Percentiles rank a stretch among this genome's conserved stretches.
These are phyloP conservation scores for Hyaena hyaena DNA, from an alignment of 2,113 vertebrate genomes.

Conservation along the genomic window DNA sequence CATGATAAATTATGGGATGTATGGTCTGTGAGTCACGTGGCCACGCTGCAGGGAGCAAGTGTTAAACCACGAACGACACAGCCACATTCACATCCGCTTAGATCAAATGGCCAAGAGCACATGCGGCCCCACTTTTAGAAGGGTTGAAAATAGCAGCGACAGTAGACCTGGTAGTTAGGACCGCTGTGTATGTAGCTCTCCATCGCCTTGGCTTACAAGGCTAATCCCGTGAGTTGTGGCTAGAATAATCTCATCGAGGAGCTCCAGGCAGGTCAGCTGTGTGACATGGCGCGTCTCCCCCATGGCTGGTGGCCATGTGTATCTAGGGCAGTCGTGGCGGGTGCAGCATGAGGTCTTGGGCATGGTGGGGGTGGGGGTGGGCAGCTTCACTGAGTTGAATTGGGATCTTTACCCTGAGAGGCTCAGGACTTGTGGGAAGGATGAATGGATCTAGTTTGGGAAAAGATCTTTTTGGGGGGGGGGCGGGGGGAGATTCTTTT, in stretches of 20 bases:
- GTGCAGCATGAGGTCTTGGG: slow-evolving; percentile 34
- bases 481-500: neutral
- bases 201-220: neutral
- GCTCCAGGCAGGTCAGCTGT: neutral
- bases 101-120: slow-evolving; percentile 68
- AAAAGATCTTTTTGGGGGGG: neutral
- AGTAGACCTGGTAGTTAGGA: neutral
- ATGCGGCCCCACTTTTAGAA: slow-evolving; percentile 16
- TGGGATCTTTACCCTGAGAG: neutral
- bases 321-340: neutral
- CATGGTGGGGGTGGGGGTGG: neutral
- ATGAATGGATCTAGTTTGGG: neutral
- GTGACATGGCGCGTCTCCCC: neutral
- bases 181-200: too few species aligned
- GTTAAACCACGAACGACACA: slow-evolving; percentile 79
- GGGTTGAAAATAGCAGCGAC: neutral
- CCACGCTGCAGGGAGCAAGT: slow-evolving; percentile 84
- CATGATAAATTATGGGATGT: slow-evolving; percentile 88
- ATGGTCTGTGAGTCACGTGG: slow-evolving; percentile 86
- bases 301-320: neutral
- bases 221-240: neutral
- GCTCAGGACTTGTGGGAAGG: neutral
- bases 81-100: slow-evolving; percentile 61
- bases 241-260: neutral
- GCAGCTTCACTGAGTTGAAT: slow-evolving; percentile 46